Evolutionary conservation across 2,888 invertebrate species (phyloP).

Genomic region (Sarcophaga subvicina): DNA sequence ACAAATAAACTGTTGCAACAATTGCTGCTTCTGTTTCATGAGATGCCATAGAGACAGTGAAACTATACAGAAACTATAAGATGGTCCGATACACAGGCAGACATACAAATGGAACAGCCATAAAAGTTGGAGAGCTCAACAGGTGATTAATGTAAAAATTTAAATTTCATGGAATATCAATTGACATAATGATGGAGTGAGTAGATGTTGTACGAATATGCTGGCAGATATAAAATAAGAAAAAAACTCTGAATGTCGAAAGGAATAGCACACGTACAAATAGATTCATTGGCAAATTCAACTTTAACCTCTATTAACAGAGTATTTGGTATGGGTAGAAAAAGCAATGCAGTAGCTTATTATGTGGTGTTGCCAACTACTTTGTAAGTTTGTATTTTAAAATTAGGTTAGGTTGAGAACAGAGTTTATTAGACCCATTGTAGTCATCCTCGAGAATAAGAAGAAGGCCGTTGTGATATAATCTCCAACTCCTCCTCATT

Average conservation of each 20-base stretch:
- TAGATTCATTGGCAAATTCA: slow-evolving; percentile 55
- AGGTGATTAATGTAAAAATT: slow-evolving; percentile 63
- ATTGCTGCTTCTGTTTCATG: slow-evolving; percentile 53
- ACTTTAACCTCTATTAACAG: slow-evolving; percentile 62
- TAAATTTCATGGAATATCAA: slow-evolving; percentile 69
- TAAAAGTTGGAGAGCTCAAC: slow-evolving; percentile 52
- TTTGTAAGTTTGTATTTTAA: neutral
- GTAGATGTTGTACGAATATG: slow-evolving; percentile 33
- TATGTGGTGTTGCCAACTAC: neutral
- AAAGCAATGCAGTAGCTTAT: neutral
- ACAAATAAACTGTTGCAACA: neutral
- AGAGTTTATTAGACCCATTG: too few species aligned
- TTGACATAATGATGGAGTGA: slow-evolving; percentile 69
- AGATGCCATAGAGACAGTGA: slow-evolving; percentile 55
- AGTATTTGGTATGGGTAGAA: slow-evolving; percentile 7
- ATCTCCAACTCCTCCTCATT: too few species aligned
- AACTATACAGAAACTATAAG: neutral
- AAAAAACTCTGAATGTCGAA: slow-evolving; percentile 44
- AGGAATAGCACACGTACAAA: slow-evolving; percentile 61
- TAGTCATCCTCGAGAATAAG: too few species aligned
- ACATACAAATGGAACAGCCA: slow-evolving; percentile 29
- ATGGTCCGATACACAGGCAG: neutral
- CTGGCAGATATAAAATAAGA: slow-evolving; percentile 22
- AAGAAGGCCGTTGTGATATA: too few species aligned
- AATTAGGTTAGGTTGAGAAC: too few species aligned